These are phyloP conservation scores for Luperina testacea DNA, from an alignment of 2,888 invertebrate species.

Conservation along the genomic window DNA sequence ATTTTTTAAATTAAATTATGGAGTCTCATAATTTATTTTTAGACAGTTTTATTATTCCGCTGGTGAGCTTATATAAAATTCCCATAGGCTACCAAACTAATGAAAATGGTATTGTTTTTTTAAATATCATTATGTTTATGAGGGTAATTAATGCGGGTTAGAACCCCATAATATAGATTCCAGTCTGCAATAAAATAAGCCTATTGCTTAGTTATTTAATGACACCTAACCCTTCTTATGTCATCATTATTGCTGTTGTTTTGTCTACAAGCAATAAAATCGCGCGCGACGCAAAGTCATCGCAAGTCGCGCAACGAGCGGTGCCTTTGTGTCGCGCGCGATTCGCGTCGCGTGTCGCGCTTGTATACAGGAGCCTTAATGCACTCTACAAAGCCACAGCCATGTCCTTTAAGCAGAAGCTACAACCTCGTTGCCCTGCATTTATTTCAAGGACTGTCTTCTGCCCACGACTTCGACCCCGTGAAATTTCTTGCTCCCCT, in stretches of 20 bases:
- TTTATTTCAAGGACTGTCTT: too few relatives aligned
- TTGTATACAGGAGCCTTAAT: too few relatives aligned
- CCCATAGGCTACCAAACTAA: neutral
- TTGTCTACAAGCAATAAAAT: too few relatives aligned
- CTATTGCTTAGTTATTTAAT: neutral
- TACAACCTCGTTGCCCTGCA: neutral
- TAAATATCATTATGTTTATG: too few relatives aligned
- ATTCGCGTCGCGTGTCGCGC: too few relatives aligned
- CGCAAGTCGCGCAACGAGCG: too few relatives aligned
- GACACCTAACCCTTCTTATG: neutral
- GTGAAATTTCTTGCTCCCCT: too few relatives aligned
- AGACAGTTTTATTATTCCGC: neutral
- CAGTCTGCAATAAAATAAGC: conserved; percentile 18
- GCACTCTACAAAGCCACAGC: neutral
- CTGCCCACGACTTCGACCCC: too few relatives aligned
- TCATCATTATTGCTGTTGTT: neutral
- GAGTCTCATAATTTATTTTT: neutral
- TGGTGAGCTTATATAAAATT: neutral
- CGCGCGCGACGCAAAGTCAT: too few relatives aligned
- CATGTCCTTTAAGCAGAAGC: neutral
- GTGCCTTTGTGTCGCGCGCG: too few relatives aligned
- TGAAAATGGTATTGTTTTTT: neutral
- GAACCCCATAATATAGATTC: neutral
- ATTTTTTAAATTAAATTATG: neutral
- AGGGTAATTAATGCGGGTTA: neutral